These are phyloP conservation scores for Boulengeromyrus knoepffleri DNA, from an alignment of 2,113 vertebrate genomes.

Conservation along the genomic window DNA sequence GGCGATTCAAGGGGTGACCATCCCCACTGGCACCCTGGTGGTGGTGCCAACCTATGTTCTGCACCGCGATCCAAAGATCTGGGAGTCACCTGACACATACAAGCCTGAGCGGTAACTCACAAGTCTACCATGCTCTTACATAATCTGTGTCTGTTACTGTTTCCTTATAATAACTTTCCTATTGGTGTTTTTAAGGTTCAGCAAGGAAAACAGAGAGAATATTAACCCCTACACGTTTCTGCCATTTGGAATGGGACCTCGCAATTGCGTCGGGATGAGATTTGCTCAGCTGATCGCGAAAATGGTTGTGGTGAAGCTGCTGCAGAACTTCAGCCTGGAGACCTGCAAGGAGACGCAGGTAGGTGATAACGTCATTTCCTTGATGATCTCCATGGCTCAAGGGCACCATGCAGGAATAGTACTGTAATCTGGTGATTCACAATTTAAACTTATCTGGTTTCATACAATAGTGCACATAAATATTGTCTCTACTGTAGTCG, in stretches of 20 bases:
- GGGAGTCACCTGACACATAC: slow-evolving; percentile 51
- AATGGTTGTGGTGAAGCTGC: slow-evolving; percentile 41
- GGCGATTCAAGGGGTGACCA: slow-evolving; percentile 54
- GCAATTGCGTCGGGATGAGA: slow-evolving; percentile 66
- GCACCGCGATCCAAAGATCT: slow-evolving; percentile 51
- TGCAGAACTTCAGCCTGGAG: slow-evolving; percentile 58
- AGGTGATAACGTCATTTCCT: slow-evolving; percentile 26
- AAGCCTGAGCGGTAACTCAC: slow-evolving; percentile 48
- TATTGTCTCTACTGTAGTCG: not conserved
- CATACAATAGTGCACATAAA: not conserved
- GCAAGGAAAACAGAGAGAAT: slow-evolving; percentile 52
- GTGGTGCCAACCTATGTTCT: slow-evolving; percentile 43
- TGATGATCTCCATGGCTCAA: not conserved
- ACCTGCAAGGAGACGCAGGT: slow-evolving; percentile 64
- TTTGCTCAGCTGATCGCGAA: slow-evolving; percentile 60
- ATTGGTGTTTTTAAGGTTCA: slow-evolving; percentile 50
- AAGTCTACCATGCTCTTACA: not conserved
- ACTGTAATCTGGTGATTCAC: not conserved
- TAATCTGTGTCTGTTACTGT: not conserved
- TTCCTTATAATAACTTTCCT: not conserved
- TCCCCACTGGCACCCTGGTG: slow-evolving; percentile 44
- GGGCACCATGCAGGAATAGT: not conserved
- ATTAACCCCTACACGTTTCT: slow-evolving; percentile 57
- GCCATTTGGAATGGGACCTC: slow-evolving; percentile 63
- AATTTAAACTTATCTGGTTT: not conserved